Conservation (phyloP, 2,113 vertebrate genomes). For the Bufo bufo region DNA sequence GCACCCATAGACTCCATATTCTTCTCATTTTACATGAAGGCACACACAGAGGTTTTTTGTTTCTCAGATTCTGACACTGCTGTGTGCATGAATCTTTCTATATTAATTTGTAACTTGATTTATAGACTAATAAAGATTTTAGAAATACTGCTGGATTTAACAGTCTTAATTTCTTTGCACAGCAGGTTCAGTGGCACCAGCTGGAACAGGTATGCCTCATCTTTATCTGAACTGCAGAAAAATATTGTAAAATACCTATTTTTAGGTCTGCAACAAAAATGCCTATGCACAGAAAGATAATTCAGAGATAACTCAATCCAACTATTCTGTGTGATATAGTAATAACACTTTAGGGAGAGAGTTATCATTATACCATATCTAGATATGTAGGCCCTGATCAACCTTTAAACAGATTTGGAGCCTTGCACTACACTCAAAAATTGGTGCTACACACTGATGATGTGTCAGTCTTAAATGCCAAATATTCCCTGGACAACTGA, state of each 20-base stretch:
- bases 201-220: constrained; percentile 30
- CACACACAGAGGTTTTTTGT: neutral
- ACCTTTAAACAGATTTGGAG: too few species aligned
- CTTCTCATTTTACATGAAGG: neutral
- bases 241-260: neutral
- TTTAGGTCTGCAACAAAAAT: neutral
- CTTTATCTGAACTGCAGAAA: neutral
- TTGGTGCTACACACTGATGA: too few species aligned
- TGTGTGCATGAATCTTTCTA: neutral
- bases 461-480: too few species aligned
- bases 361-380: too few species aligned
- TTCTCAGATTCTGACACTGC: neutral
- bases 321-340: too few species aligned
- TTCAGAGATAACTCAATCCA: too few species aligned
- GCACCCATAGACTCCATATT: neutral
- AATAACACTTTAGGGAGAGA: too few species aligned
- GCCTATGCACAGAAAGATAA: neutral
- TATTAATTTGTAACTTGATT: neutral
- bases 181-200: constrained; percentile 19
- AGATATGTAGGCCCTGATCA: too few species aligned
- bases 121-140: neutral
- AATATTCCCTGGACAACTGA: too few species aligned
- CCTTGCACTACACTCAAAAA: too few species aligned
- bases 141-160: neutral
- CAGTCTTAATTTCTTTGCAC: neutral